phyloP scores from a whole-genome alignment of 2,888 invertebrate species.

The Nycteola revayana region DNA sequence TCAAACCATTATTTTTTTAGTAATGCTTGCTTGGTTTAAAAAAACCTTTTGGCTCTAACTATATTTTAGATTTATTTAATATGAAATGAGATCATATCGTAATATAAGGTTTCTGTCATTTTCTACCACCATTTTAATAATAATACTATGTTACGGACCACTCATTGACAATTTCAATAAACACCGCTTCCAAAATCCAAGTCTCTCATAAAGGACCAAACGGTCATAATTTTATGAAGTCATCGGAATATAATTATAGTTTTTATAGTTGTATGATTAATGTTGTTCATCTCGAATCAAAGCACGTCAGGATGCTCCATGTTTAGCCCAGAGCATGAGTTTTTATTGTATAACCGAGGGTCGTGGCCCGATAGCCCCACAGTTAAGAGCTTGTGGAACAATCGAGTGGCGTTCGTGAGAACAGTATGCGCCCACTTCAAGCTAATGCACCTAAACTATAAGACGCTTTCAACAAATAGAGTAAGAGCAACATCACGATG shows the following conservation, averaged over 20 bases:
- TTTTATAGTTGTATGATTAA: constrained; percentile 27
- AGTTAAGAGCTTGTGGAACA: constrained; percentile 71
- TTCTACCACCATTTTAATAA: too few species aligned
- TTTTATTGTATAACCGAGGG: constrained; percentile 57
- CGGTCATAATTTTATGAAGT: constrained; percentile 20
- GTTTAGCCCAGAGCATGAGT: constrained; percentile 43
- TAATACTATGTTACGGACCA: too few species aligned
- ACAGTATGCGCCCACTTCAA: constrained; percentile 51
- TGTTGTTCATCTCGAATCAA: constrained; percentile 21
- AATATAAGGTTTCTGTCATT: too few species aligned
- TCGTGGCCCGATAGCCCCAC: constrained; percentile 71
- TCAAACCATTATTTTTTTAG: too few species aligned
- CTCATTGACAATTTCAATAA: constrained; percentile 10
- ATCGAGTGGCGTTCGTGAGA: constrained; percentile 71
- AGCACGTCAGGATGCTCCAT: constrained; percentile 28
- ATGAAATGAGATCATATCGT: too few species aligned
- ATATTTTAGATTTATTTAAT: too few species aligned
- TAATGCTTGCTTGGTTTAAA: too few species aligned
- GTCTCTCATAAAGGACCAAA: constrained; percentile 8
- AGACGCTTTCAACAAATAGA: constrained; percentile 37
- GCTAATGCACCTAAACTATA: constrained; percentile 43
- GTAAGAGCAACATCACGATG: constrained; percentile 35
- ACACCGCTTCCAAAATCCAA: constrained; percentile 6
- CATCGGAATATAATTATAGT: constrained; percentile 26
- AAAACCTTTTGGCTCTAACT: too few species aligned